Evolutionary conservation across 2,797 vertebrate species (phyloP).

Genomic region (Halcyon leucocephala): DNA sequence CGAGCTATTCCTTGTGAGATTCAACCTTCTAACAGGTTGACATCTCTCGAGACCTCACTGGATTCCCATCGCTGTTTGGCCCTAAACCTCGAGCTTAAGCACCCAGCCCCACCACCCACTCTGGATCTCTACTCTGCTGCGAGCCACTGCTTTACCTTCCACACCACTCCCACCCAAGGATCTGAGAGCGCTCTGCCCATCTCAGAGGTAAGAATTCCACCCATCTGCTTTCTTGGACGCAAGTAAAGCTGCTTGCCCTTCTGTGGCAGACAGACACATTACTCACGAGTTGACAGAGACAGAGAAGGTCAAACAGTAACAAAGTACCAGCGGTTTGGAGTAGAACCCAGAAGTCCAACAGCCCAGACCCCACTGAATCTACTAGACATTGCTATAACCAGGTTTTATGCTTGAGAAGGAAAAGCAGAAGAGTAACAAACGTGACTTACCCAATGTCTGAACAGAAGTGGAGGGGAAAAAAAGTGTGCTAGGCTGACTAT

Average conservation of each 20-base stretch:
- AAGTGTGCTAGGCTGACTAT: neutral
- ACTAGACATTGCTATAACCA: neutral
- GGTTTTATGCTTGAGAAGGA: neutral
- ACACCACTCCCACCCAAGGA: neutral
- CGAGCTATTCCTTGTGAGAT: neutral
- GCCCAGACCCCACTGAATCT: conserved; percentile 11
- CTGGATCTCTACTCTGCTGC: neutral
- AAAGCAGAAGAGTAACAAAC: conserved; percentile 5
- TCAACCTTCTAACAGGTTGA: neutral
- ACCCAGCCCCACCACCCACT: neutral
- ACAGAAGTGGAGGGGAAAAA: neutral
- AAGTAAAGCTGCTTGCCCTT: neutral
- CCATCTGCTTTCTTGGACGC: neutral
- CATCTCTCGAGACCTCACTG: neutral
- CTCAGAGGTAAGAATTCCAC: neutral
- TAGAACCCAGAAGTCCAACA: conserved; percentile 4
- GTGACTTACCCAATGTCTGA: neutral
- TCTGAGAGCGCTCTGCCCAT: neutral
- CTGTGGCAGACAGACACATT: neutral
- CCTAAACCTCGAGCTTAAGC: neutral
- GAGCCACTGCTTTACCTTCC: neutral
- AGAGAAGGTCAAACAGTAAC: conserved; percentile 50
- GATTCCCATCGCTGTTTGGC: neutral
- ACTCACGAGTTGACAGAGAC: neutral
- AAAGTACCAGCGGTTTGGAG: conserved; percentile 22